Conservation (phyloP, 1,140 invertebrate species). For the Hesperophylax magnus region DNA sequence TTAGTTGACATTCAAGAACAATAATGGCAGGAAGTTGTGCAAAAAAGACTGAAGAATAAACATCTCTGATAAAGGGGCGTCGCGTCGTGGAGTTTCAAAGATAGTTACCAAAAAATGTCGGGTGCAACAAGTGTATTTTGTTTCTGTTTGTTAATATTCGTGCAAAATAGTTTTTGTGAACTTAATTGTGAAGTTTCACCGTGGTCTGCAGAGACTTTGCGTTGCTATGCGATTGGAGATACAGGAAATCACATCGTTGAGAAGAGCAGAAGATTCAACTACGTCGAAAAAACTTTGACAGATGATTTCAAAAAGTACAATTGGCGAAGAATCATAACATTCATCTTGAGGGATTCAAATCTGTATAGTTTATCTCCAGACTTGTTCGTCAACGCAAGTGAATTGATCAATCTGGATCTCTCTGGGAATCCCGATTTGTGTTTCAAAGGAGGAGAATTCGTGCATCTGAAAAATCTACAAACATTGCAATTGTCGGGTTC, state of each 20-base stretch:
- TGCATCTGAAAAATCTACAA: background rate
- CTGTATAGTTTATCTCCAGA: background rate
- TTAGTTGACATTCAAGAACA: too few species aligned
- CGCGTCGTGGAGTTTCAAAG: too few species aligned
- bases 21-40: too few species aligned
- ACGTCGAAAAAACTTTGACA: background rate
- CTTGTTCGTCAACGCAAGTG: background rate
- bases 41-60: too few species aligned
- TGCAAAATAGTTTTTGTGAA: background rate
- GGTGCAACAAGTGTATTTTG: too few species aligned
- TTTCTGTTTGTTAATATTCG: background rate
- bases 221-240: background rate
- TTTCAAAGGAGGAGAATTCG: background rate
- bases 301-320: background rate
- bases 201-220: background rate
- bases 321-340: background rate
- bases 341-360: background rate
- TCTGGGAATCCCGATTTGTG: background rate
- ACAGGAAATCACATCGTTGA: background rate
- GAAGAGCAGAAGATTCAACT: background rate
- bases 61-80: too few species aligned
- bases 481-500: background rate
- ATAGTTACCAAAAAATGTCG: too few species aligned
- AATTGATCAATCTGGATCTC: slow-evolving; percentile 3
- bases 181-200: background rate